Evolutionary conservation across 2,888 invertebrate genomes (phyloP), one percentile per base, ranked within the genome.

Genomic region (Mythimna impura): DNA sequence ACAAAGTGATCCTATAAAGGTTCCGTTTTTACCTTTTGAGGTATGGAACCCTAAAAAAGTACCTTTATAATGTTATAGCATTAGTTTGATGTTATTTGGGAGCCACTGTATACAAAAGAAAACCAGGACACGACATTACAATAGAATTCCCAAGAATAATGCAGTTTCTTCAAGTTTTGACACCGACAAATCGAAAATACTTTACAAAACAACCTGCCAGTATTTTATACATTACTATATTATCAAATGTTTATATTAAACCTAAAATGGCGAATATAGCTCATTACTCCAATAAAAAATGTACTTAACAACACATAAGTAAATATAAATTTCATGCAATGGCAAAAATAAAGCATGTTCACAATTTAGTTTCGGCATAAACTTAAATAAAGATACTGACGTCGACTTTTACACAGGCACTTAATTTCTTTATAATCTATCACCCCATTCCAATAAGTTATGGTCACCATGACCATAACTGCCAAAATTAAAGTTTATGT

Each of bases 281-380:
- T 83, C 63, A 74, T 80, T 83, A 80, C 25, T 64, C 17, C 34
- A 70, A 57, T 50, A 73, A 80, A 64, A 72, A 73, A 73, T 50
- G 25, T 73, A 69, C 52, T 54, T 66, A 61, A 61, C 34, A 66
- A 60, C n/a, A 66, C 55, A 80, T 63, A n/a, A n/a, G n/a, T n/a
- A 63, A 78, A 73, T 68, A 73, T 83, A 73, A 68, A 83, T 73
- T 83, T 65, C 43, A 9, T n/a, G 30, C 57, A 54, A 73, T 62
- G 61, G 40, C 22, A 12, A 66, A 66, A 14, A 66, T 74, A 74
- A 71, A 71, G 40, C 57, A 50, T 40, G 62, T 30, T 50, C 74
- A 75, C 84, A 83, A 47, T 68, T 61, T 36, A 52, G 57, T 70
- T 70, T 78, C 40, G 36, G 47, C 36, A 55, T 22, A 4, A 79